Percentiles rank a stretch among this genome's conserved stretches.
These are phyloP conservation scores for Aplysina aerophoba DNA, from an alignment of 37 sponge, comb jelly and placozoan genomes.

Conservation along the genomic window DNA sequence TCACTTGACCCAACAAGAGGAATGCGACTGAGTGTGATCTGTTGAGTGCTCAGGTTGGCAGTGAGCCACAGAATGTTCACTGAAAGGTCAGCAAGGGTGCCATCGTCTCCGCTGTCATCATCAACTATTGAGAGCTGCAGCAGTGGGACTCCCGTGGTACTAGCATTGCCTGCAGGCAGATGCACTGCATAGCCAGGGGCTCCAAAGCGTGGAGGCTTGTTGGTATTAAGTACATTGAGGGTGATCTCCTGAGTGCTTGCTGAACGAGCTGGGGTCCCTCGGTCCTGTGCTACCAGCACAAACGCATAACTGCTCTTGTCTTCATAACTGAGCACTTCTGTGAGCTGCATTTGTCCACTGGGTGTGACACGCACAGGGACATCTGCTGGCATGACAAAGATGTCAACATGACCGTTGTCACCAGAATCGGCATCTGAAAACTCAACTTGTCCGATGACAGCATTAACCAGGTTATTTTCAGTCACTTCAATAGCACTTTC, in stretches of 20 bases:
- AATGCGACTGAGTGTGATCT: no score
- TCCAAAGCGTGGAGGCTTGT: slow-evolving; percentile 2
- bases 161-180: neutral
- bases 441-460: neutral
- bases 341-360: neutral
- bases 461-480: neutral
- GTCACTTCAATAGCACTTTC: neutral
- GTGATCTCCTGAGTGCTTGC: neutral
- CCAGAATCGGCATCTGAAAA: slow-evolving; percentile 17
- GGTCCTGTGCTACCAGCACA: neutral
- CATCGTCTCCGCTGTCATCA: no score
- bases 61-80: no score
- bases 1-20: no score
- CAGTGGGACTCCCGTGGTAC: no score
- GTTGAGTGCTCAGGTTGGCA: no score
- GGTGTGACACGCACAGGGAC: neutral
- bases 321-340: neutral
- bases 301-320: neutral
- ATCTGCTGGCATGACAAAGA: neutral
- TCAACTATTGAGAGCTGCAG: no score
- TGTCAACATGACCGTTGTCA: neutral
- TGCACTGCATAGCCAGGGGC: neutral
- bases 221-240: neutral
- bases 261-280: neutral
- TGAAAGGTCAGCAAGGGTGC: no score